Evolutionary conservation across 2,797 vertebrate genomes (phyloP).

Genomic region (Mus minutoides): DNA sequence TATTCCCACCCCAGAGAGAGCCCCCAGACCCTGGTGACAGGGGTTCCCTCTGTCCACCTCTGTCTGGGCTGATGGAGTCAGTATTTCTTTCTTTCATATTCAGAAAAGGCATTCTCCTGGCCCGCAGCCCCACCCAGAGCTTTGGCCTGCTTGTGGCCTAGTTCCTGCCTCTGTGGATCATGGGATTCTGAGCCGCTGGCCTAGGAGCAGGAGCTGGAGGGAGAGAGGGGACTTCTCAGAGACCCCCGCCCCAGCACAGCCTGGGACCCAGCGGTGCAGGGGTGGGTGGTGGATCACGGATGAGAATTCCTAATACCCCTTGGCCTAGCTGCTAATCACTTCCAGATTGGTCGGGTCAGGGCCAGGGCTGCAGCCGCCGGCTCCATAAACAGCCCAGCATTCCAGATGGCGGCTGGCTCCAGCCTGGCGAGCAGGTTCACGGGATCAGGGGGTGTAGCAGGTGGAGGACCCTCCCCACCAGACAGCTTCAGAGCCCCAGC

Average conservation of each 20-base stretch:
- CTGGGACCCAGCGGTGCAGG: constrained; percentile 4
- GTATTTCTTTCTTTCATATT: neutral
- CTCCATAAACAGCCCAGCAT: constrained; percentile 99
- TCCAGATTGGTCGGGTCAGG: constrained; percentile 99
- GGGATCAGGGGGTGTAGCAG: constrained; percentile 95
- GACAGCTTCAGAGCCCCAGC: neutral
- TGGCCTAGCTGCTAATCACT: constrained; percentile 94
- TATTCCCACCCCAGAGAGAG: rapidly evolving
- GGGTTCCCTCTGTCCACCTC: neutral
- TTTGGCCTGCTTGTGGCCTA: constrained; percentile 73
- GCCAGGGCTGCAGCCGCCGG: constrained; percentile 97
- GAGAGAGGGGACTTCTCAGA: constrained; percentile 66
- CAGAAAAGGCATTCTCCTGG: neutral
- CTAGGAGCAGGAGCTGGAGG: constrained; percentile 55
- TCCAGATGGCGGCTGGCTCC: constrained; percentile 99
- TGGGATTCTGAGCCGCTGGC: neutral
- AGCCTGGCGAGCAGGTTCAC: constrained; percentile 99
- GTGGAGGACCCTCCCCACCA: constrained; percentile 93
- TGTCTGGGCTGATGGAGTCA: no score
- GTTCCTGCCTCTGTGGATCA: neutral
- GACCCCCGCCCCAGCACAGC: constrained; percentile 40
- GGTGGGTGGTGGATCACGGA: constrained; percentile 76
- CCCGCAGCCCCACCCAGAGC: neutral
- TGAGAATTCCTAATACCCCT: constrained; percentile 88
- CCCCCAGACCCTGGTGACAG: rapidly evolving